phyloP scores from a whole-genome alignment of 1,140 invertebrate genomes.

The Ceratitis capitata region DNA sequence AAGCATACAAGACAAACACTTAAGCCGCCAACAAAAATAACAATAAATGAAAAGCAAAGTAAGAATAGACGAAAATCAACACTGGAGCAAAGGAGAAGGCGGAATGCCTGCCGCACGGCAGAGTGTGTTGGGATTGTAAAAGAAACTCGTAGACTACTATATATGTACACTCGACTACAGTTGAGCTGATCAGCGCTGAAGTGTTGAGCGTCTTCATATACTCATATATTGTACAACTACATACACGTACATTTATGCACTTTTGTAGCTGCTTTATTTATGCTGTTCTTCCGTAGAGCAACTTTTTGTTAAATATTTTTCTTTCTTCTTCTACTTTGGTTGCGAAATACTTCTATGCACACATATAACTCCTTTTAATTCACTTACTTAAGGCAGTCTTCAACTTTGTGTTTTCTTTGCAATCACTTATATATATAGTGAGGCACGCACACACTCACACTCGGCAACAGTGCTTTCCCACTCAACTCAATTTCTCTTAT shows the following conservation, averaged over 20 bases:
- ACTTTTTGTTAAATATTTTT: neutral
- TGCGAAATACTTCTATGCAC: neutral
- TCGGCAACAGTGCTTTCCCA: neutral
- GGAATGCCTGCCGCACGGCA: neutral
- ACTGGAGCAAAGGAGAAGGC: neutral
- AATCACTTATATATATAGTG: no score
- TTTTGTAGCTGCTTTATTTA: neutral
- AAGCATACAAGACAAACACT: conserved; percentile 3
- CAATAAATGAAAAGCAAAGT: neutral
- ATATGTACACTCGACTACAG: neutral
- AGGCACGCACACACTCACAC: neutral
- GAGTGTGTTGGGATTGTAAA: no score
- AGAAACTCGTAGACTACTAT: no score
- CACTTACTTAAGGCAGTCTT: neutral
- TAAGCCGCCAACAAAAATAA: neutral
- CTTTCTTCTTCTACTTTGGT: neutral
- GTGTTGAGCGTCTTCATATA: neutral
- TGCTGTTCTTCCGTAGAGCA: neutral
- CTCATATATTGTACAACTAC: neutral
- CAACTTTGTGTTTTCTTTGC: neutral
- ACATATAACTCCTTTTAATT: neutral
- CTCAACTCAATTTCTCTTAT: neutral
- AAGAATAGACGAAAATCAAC: neutral
- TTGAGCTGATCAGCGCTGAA: neutral
- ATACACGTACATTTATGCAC: neutral